Percentiles rank a stretch among this genome's conserved stretches.
Conservation (phyloP, 2,888 invertebrate genomes). For the Xestia xanthographa region DNA sequence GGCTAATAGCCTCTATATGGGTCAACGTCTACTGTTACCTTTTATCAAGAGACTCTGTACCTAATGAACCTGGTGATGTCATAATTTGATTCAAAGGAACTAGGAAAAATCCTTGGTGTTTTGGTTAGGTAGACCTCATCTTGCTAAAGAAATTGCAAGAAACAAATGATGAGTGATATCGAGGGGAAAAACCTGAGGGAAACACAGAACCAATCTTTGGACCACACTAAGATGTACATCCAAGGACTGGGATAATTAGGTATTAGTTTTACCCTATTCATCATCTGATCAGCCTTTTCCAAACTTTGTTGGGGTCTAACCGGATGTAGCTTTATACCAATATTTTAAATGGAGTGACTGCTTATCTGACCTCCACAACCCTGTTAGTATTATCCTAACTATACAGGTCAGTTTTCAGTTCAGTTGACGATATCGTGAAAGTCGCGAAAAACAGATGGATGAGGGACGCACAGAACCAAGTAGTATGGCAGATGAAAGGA, state of each 20-base stretch:
- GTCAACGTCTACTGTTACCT: constrained; percentile 27
- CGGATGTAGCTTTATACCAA: neutral
- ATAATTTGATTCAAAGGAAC: neutral
- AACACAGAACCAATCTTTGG: neutral
- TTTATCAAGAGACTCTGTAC: constrained; percentile 3
- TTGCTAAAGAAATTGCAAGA: no score
- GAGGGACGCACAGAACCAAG: neutral
- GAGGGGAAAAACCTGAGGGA: neutral
- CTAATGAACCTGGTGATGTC: neutral
- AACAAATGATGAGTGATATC: neutral
- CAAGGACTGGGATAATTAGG: neutral
- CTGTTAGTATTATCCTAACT: neutral
- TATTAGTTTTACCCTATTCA: neutral
- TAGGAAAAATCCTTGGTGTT: neutral
- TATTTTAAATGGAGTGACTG: neutral
- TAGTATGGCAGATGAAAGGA: neutral
- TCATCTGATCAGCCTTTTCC: neutral
- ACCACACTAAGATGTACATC: neutral
- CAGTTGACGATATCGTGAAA: neutral
- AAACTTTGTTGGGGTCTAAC: neutral
- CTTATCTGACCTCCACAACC: neutral
- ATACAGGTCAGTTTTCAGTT: neutral
- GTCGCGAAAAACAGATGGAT: neutral
- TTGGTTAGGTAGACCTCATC: neutral
- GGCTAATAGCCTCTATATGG: constrained; percentile 47